These are phyloP conservation scores for Dysdera silvatica DNA, from an alignment of 1,140 invertebrate genomes.

Conservation along the genomic window DNA sequence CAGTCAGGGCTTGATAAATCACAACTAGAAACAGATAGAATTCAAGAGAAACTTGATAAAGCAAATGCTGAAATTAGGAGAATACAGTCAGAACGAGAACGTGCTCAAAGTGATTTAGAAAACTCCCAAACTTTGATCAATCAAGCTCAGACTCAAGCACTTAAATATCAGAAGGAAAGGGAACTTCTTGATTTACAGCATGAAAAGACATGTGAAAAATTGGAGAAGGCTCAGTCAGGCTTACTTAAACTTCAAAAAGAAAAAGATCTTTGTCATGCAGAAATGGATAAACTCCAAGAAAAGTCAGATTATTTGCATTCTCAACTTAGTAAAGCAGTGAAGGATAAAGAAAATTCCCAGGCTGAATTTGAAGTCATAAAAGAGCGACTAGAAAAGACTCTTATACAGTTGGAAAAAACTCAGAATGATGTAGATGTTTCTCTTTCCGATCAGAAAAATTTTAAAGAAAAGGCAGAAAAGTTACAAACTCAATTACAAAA, in stretches of 20 bases:
- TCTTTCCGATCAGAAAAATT: conserved; percentile 70
- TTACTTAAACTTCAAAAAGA: conserved; percentile 77
- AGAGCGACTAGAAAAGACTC: conserved; percentile 76
- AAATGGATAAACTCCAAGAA: conserved; percentile 70
- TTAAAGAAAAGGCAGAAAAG: conserved; percentile 84
- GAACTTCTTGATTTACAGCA: conserved; percentile 73
- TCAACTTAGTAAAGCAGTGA: conserved; percentile 68
- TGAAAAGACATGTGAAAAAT: conserved; percentile 77
- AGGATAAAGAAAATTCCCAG: conserved; percentile 71
- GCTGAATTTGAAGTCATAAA: conserved; percentile 76
- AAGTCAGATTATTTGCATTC: conserved; percentile 66
- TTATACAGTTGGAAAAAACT: conserved; percentile 46
- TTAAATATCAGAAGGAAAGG: conserved; percentile 77
- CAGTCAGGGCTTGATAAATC: conserved; percentile 78
- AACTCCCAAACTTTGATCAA: conserved; percentile 80
- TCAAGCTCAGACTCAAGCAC: conserved; percentile 69
- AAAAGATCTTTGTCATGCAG: conserved; percentile 66
- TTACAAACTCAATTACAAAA: conserved; percentile 67
- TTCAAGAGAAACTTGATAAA: conserved; percentile 81
- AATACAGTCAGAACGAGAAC: conserved; percentile 68
- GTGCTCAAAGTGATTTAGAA: conserved; percentile 68
- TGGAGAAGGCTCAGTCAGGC: conserved; percentile 67
- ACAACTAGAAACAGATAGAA: conserved; percentile 79
- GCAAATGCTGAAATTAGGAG: conserved; percentile 68
- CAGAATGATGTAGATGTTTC: conserved; percentile 70